Evolutionary conservation across 2,113 vertebrate genomes (phyloP), one percentile per base, ranked within the genome.

Genomic region (Tringa solitaria): DNA sequence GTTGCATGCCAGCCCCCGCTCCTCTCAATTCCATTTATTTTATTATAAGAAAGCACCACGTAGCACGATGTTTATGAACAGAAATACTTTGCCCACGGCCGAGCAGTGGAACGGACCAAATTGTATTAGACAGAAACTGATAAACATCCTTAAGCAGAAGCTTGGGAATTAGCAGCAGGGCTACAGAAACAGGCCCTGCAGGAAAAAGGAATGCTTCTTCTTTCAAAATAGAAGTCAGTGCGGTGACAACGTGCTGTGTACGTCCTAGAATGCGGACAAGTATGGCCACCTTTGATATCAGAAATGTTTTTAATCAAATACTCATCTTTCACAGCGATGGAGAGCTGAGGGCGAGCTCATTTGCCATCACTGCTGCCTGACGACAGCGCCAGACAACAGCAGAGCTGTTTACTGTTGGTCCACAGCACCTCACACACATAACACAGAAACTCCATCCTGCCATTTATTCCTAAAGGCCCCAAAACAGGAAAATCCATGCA

Each of bases 231-330:
- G 33, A 60, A 85, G 26, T 12, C 37, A 45, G 43, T 10, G 30
- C 27, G 0, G 0, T 18, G n/a, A 84, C 24, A 91, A 48, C 33
- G 18, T 28, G 33, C 18, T 48, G n/a, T 10, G 5, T 6, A 26
- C 4, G 2, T 13, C 39, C 33, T 10, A 51, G 35, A 54, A 48
- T 0, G 0, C 8, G 5, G 14, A 39, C 6, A 32, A 75, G 26
- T 4, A 21, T 16, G 27, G 27, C 51, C 51, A 54, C 51, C 51
- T 54, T 22, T 56, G 37, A 9, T 30, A 35, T 30, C 56, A 80
- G 35, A 45, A 5, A 9, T 22, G 9, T 14, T 56, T 73, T 59
- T 24, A 54, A 80, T 72, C 10, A 72, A 64, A 33, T 4, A 46
- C 12, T 46, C 13, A 26, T 17, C 50, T 69, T 61, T 54, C 17